These are phyloP conservation scores for Vollenhovia emeryi DNA, from an alignment of 1,140 invertebrate genomes.

Conservation along the genomic window DNA sequence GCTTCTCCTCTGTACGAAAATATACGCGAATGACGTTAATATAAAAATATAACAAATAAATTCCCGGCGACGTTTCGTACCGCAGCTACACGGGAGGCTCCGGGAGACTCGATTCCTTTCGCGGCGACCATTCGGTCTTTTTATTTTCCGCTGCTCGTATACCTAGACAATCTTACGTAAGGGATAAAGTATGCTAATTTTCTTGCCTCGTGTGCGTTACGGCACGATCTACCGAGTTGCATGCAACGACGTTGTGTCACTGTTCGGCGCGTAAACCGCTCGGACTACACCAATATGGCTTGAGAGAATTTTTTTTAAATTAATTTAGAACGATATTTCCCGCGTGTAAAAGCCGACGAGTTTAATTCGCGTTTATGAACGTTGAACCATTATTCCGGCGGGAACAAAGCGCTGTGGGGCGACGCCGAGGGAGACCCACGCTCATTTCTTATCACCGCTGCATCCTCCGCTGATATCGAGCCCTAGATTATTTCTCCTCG, in stretches of 20 bases:
- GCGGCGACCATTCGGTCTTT: slow-evolving; percentile 12
- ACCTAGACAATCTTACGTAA: slow-evolving; percentile 60
- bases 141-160: slow-evolving; percentile 12
- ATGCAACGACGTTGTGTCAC: not conserved
- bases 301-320: not conserved
- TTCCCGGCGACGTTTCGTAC: not conserved
- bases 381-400: not conserved
- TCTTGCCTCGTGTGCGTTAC: slow-evolving; percentile 11
- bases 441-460: slow-evolving; percentile 50
- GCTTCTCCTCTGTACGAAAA: too few species aligned
- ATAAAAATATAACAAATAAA: not conserved
- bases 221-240: not conserved
- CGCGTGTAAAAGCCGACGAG: not conserved
- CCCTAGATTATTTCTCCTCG: slow-evolving; percentile 38
- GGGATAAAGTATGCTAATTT: slow-evolving; percentile 55
- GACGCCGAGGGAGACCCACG: slow-evolving; percentile 34
- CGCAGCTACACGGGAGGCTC: not conserved
- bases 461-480: slow-evolving; percentile 63
- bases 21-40: not conserved
- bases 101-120: not conserved
- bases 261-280: not conserved
- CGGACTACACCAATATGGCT: not conserved
- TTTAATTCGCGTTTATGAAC: not conserved
- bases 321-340: not conserved
- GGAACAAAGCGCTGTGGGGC: slow-evolving; percentile 31